Evolutionary conservation across 2,113 vertebrate species (phyloP).

Genomic region (Cyprinodon tularosa): DNA sequence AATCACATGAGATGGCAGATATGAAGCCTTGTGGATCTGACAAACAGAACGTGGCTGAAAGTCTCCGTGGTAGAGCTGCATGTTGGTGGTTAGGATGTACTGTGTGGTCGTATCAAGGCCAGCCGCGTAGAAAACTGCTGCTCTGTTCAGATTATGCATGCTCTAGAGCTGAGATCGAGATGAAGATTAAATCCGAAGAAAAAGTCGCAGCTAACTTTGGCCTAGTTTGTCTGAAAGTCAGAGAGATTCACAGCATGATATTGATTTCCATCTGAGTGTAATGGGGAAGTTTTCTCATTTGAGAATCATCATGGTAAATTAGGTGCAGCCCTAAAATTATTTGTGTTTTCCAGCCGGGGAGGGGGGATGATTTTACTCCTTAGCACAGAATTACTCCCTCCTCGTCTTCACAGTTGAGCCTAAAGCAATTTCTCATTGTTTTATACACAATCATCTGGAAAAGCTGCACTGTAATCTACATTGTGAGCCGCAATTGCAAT

Average conservation of each 20-base stretch:
- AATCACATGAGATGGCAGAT: slow-evolving; percentile 34
- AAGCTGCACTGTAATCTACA: slow-evolving; percentile 17
- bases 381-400: slow-evolving; percentile 8
- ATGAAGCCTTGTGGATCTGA: slow-evolving; percentile 24
- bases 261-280: slow-evolving; percentile 35
- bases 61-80: slow-evolving; percentile 14
- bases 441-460: slow-evolving; percentile 13
- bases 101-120: slow-evolving; percentile 44
- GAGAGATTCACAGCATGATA: slow-evolving; percentile 47
- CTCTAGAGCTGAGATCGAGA: slow-evolving; percentile 26
- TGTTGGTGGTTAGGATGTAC: slow-evolving; percentile 21
- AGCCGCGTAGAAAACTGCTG: slow-evolving; percentile 38
- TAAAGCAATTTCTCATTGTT: slow-evolving; percentile 1
- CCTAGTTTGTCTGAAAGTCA: slow-evolving; percentile 45
- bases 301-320: slow-evolving; percentile 30
- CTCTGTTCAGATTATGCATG: slow-evolving; percentile 5
- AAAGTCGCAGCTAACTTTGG: slow-evolving; percentile 19
- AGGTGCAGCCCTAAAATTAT: slow-evolving; percentile 33
- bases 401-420: not conserved
- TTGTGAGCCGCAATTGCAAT: slow-evolving; percentile 1
- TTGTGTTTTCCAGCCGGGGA: slow-evolving; percentile 8
- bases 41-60: slow-evolving; percentile 18
- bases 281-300: slow-evolving; percentile 41
- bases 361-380: slow-evolving; percentile 23
- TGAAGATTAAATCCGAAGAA: slow-evolving; percentile 44